A percentile compares a stretch with the other conserved stretches of the same genome.
These are phyloP conservation scores for Onthophagus sagittarius DNA, from an alignment of 2,888 invertebrate genomes.

Conservation along the genomic window DNA sequence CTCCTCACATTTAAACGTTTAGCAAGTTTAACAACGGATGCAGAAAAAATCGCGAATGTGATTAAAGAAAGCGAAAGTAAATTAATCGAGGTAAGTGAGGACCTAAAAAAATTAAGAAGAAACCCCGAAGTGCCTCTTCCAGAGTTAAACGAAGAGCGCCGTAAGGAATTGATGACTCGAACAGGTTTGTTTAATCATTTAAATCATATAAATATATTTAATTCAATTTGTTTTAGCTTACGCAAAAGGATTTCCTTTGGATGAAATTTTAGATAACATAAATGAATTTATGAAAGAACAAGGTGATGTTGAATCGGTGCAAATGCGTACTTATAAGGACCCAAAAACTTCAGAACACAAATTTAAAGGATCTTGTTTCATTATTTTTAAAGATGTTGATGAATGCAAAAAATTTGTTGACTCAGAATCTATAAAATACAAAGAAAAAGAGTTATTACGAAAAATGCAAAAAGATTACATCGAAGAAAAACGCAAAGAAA, in stretches of 20 bases:
- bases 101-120: slow-evolving; percentile 64
- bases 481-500: slow-evolving; percentile 65
- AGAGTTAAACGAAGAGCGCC: slow-evolving; percentile 78
- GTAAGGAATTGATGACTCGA: slow-evolving; percentile 69
- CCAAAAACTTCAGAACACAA: slow-evolving; percentile 60
- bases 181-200: slow-evolving; percentile 49
- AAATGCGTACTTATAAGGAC: slow-evolving; percentile 59
- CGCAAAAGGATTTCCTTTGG: slow-evolving; percentile 80
- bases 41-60: slow-evolving; percentile 67
- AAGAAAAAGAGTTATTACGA: slow-evolving; percentile 64
- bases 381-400: slow-evolving; percentile 77
- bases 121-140: slow-evolving; percentile 73
- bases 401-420: slow-evolving; percentile 76
- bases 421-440: slow-evolving; percentile 58
- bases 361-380: slow-evolving; percentile 92
- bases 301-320: slow-evolving; percentile 62
- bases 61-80: slow-evolving; percentile 70
- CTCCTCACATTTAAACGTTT: slow-evolving; percentile 88
- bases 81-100: slow-evolving; percentile 65
- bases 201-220: not conserved
- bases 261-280: slow-evolving; percentile 62
- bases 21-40: slow-evolving; percentile 64
- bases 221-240: slow-evolving; percentile 56
- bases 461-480: slow-evolving; percentile 70
- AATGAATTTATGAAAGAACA: slow-evolving; percentile 68